A percentile compares a stretch with the other conserved stretches of the same genome.
Evolutionary conservation across 1,140 invertebrate species (phyloP).

Genomic region (Parasteatoda tepidariorum): DNA sequence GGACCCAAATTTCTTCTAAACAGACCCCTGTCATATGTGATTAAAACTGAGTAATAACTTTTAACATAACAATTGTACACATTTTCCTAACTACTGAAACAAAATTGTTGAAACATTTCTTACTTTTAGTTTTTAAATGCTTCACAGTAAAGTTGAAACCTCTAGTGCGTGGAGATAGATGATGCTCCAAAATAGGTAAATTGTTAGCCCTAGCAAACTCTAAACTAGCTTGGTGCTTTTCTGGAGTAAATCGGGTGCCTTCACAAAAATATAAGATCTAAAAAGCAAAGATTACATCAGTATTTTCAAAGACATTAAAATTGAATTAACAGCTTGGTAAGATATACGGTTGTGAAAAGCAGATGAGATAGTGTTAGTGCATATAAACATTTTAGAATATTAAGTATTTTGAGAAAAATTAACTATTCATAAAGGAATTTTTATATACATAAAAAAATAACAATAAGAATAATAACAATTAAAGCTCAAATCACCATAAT

Average conservation of each 20-base stretch:
- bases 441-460: too few species aligned
- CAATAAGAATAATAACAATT: not conserved
- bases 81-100: too few species aligned
- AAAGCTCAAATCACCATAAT: constrained; percentile 83
- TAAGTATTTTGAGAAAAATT: not conserved
- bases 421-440: not conserved
- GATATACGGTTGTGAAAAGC: too few species aligned
- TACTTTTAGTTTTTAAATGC: constrained; percentile 63
- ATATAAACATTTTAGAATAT: too few species aligned
- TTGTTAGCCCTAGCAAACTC: constrained; percentile 89
- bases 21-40: too few species aligned
- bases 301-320: not conserved
- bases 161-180: constrained; percentile 91
- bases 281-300: constrained; percentile 45
- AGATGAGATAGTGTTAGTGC: too few species aligned
- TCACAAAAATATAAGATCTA: constrained; percentile 93
- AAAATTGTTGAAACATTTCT: too few species aligned
- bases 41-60: too few species aligned
- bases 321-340: not conserved
- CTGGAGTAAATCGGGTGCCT: constrained; percentile 90
- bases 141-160: constrained; percentile 76
- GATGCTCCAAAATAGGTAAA: constrained; percentile 86
- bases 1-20: too few species aligned
- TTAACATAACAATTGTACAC: too few species aligned
- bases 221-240: constrained; percentile 88